These are phyloP conservation scores for Arctia plantaginis DNA, from an alignment of 2,888 invertebrate species.

Conservation along the genomic window DNA sequence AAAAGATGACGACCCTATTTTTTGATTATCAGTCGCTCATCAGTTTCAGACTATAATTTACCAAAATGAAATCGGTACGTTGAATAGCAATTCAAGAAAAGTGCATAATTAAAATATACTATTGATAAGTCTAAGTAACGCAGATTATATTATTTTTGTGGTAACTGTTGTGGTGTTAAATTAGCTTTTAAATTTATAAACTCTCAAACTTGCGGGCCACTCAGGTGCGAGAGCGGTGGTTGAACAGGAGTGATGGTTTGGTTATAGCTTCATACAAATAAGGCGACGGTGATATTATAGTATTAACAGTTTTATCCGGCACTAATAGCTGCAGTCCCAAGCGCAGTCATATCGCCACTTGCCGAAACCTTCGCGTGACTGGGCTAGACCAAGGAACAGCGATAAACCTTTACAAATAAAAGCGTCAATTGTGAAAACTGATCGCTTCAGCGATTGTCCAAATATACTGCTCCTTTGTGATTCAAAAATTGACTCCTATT, in stretches of 20 bases:
- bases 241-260: background rate
- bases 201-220: background rate
- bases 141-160: background rate
- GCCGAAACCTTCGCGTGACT: background rate
- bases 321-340: background rate
- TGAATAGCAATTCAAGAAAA: background rate
- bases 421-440: background rate
- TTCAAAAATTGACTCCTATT: background rate
- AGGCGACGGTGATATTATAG: background rate
- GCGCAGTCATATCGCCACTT: background rate
- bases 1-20: slow-evolving; percentile 73
- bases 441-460: background rate
- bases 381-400: background rate
- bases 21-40: slow-evolving; percentile 76
- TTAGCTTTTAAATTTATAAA: background rate
- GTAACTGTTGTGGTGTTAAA: background rate
- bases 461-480: background rate
- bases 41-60: slow-evolving; percentile 66
- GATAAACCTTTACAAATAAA: background rate
- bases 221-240: background rate
- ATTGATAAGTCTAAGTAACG: background rate
- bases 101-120: background rate
- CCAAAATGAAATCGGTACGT: slow-evolving; percentile 82
- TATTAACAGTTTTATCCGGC: background rate
- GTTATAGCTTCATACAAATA: background rate